A percentile compares a stretch with the other conserved stretches of the same genome.
Evolutionary conservation across 2,888 invertebrate genomes (phyloP).

Genomic region (Cerastis leucographa): DNA sequence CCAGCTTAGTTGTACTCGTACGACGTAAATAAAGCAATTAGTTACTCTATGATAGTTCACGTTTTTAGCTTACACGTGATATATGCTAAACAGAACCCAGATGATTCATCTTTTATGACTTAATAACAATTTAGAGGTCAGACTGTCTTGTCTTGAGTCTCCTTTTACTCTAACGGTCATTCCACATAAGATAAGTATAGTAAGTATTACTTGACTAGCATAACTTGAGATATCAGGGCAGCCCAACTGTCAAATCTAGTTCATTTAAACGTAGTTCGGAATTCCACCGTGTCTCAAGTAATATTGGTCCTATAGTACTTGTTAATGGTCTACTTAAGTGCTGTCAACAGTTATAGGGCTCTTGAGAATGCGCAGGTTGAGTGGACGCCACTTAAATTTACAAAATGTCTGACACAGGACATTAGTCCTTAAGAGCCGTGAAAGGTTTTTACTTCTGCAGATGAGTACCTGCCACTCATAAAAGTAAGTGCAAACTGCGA

Average conservation of each 20-base stretch:
- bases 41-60: slow-evolving; percentile 43
- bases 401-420: slow-evolving; percentile 22
- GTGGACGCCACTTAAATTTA: slow-evolving; percentile 8
- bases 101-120: slow-evolving; percentile 43
- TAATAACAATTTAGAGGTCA: slow-evolving; percentile 41
- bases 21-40: slow-evolving; percentile 42
- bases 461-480: not conserved
- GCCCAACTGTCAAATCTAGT: not conserved
- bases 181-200: not conserved
- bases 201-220: not conserved
- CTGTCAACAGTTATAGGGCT: slow-evolving; percentile 10
- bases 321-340: slow-evolving; percentile 19
- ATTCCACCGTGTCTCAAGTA: not conserved
- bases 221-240: not conserved
- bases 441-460: slow-evolving; percentile 19
- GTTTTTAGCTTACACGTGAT: slow-evolving; percentile 40
- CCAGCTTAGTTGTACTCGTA: slow-evolving; percentile 20
- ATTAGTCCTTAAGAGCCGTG: slow-evolving; percentile 4
- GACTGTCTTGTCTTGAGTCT: slow-evolving; percentile 3
- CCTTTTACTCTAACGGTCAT: slow-evolving; percentile 4
- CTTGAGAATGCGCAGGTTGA: slow-evolving; percentile 22
- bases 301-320: not conserved
- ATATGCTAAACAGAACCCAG: not conserved
- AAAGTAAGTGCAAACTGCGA: slow-evolving; percentile 5
- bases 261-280: not conserved